Percentiles rank a stretch among this genome's conserved stretches.
These are phyloP conservation scores for Diprion similis DNA, from an alignment of 1,140 invertebrate genomes.

Conservation along the genomic window DNA sequence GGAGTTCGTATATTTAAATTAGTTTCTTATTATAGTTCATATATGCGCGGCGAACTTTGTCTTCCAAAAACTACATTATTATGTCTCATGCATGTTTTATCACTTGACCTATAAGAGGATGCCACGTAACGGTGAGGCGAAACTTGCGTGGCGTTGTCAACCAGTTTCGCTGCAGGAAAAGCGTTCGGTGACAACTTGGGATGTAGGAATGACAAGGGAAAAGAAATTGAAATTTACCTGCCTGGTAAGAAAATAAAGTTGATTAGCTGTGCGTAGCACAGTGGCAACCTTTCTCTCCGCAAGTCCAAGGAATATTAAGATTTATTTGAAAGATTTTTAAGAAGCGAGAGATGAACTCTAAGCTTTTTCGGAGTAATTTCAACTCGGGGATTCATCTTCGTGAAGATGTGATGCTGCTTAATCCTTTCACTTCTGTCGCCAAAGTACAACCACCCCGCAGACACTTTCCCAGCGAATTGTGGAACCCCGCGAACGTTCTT, in stretches of 20 bases:
- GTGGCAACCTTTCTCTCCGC: not conserved
- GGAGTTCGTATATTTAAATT: not conserved
- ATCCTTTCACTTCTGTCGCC: not conserved
- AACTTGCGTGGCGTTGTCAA: too few species aligned
- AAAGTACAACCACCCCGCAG: too few species aligned
- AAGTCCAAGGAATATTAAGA: not conserved
- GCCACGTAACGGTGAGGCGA: not conserved
- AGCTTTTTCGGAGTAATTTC: not conserved
- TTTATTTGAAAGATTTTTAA: constrained; percentile 1
- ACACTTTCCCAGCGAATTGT: too few species aligned
- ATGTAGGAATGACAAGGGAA: not conserved
- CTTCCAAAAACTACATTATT: not conserved
- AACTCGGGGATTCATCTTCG: not conserved
- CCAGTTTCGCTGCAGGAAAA: not conserved
- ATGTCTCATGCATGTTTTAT: constrained; percentile 1
- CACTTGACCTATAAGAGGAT: not conserved
- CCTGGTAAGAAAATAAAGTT: not conserved
- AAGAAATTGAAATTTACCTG: not conserved
- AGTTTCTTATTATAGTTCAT: not conserved
- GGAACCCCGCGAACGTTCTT: too few species aligned
- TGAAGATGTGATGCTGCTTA: not conserved
- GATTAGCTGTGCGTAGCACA: not conserved
- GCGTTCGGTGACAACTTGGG: not conserved
- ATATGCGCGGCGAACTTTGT: not conserved
- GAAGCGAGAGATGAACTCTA: not conserved